phyloP scores from a whole-genome alignment of 1,140 invertebrate genomes.

The Brachionus manjavacas region DNA sequence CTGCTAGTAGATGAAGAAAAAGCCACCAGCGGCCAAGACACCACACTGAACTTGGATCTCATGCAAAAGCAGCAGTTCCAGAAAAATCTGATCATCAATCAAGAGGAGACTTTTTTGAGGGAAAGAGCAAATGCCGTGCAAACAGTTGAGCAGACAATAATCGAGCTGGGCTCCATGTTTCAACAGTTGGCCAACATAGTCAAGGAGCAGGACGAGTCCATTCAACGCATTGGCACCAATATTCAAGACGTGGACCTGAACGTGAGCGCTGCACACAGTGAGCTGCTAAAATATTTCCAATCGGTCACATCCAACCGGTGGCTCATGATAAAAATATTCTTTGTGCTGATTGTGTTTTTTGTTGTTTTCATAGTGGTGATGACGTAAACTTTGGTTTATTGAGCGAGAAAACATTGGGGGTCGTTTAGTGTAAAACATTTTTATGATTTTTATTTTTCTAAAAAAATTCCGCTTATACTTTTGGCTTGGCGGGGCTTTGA shows the following conservation, averaged over 20 bases:
- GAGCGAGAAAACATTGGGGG: not conserved
- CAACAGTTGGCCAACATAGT: conserved; percentile 96
- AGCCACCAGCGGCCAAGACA: conserved; percentile 43
- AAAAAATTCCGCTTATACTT: not conserved
- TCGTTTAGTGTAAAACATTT: not conserved
- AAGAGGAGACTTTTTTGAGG: conserved; percentile 74
- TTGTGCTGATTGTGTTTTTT: conserved; percentile 95
- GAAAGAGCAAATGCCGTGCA: conserved; percentile 94
- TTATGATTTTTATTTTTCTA: conserved; percentile 7
- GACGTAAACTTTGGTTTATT: conserved; percentile 52
- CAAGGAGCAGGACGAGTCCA: conserved; percentile 97
- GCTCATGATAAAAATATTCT: conserved; percentile 99
- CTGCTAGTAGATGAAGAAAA: conserved; percentile 24
- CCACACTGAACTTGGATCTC: conserved; percentile 8
- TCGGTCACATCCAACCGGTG: conserved; percentile 93
- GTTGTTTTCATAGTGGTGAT: conserved; percentile 93
- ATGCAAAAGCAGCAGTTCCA: conserved; percentile 26
- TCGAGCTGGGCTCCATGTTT: conserved; percentile 97
- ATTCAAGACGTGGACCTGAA: conserved; percentile 90
- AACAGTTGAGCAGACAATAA: conserved; percentile 96
- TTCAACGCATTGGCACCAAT: conserved; percentile 89
- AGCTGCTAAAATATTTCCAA: conserved; percentile 96
- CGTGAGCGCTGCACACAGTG: conserved; percentile 90
- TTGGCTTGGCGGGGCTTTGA: not conserved
- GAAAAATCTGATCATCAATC: not conserved